Evolutionary conservation across 2,113 vertebrate genomes (phyloP).

Genomic region (Ploceus nigricollis): DNA sequence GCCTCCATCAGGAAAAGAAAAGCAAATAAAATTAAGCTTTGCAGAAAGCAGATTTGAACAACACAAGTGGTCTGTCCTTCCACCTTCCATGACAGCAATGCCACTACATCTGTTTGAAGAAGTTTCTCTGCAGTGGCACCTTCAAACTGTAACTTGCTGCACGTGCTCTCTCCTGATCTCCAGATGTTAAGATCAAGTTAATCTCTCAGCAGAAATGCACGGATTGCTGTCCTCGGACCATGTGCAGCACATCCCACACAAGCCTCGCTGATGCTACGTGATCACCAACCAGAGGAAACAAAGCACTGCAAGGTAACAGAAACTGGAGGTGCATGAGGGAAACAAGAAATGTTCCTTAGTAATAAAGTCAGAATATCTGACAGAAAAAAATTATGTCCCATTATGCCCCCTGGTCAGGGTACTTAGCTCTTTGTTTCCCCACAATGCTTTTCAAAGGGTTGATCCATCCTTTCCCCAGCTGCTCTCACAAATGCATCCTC

Average conservation of each 20-base stretch:
- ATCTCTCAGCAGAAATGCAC: neutral
- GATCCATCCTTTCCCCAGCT: neutral
- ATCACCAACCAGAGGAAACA: neutral
- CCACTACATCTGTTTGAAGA: neutral
- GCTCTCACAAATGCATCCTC: neutral
- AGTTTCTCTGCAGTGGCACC: neutral
- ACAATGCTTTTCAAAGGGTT: neutral
- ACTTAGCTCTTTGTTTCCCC: neutral
- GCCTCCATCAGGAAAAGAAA: neutral
- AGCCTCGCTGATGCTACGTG: rapidly evolving
- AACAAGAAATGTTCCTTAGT: neutral
- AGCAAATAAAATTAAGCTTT: neutral
- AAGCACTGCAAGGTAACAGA: neutral
- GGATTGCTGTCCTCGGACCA: neutral
- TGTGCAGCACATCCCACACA: rapidly evolving
- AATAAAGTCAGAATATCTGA: neutral
- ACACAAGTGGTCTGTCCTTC: rapidly evolving
- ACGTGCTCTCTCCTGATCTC: neutral
- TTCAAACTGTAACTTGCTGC: neutral
- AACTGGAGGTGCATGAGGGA: neutral
- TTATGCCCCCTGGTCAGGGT: neutral
- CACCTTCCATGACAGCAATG: neutral
- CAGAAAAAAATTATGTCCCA: neutral
- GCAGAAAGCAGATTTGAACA: neutral
- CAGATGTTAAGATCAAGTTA: neutral